These are phyloP conservation scores for Stenichneumon culpator DNA, from an alignment of 2,888 invertebrate genomes.

Conservation along the genomic window DNA sequence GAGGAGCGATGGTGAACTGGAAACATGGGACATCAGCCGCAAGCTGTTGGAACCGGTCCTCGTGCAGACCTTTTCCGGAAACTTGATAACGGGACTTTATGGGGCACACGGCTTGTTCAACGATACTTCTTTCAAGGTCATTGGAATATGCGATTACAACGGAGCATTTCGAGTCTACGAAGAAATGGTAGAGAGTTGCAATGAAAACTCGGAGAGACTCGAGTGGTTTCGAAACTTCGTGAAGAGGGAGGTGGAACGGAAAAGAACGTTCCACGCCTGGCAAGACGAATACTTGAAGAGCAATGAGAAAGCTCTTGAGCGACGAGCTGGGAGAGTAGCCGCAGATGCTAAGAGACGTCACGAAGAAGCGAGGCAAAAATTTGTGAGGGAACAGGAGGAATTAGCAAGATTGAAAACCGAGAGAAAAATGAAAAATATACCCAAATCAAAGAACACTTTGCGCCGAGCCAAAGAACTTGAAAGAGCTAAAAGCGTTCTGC, in stretches of 20 bases:
- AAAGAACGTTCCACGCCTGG: constrained; percentile 78
- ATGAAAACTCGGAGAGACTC: constrained; percentile 70
- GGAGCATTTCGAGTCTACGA: constrained; percentile 89
- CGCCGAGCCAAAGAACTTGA: constrained; percentile 89
- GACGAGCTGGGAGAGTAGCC: constrained; percentile 71
- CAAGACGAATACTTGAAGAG: constrained; percentile 76
- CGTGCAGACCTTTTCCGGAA: constrained; percentile 88
- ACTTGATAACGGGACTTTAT: constrained; percentile 73
- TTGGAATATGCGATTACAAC: constrained; percentile 89
- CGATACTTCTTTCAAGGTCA: constrained; percentile 79
- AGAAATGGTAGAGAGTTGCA: constrained; percentile 85
- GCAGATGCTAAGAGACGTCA: constrained; percentile 86
- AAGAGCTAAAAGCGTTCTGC: constrained; percentile 88
- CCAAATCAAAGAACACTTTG: constrained; percentile 83
- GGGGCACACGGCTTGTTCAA: constrained; percentile 31
- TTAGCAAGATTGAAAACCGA: constrained; percentile 78
- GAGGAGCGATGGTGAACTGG: constrained; percentile 90
- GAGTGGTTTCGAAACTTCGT: constrained; percentile 80
- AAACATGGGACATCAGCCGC: constrained; percentile 92
- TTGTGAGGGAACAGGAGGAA: constrained; percentile 73
- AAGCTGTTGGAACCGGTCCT: constrained; percentile 89
- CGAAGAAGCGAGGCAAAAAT: constrained; percentile 83
- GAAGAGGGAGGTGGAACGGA: constrained; percentile 76
- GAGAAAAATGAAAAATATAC: constrained; percentile 62
- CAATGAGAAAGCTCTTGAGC: constrained; percentile 72